Percentiles rank a stretch among this genome's conserved stretches.
Evolutionary conservation across 2,797 vertebrate species (phyloP).

Genomic region (Amblyopsis hoosieri): DNA sequence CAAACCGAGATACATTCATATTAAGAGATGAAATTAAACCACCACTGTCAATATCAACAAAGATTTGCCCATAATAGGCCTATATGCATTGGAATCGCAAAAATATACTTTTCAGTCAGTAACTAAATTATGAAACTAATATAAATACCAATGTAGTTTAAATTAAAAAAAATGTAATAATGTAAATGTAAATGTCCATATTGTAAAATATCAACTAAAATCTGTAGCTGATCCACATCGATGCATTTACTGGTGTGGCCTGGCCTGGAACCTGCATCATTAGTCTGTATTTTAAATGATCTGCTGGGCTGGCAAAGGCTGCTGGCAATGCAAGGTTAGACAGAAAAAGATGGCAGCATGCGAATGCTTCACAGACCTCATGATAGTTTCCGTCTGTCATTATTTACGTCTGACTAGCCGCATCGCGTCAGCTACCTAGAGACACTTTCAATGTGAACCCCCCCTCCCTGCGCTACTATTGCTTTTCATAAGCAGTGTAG

Average conservation of each 20-base stretch:
- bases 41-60: conserved; percentile 68
- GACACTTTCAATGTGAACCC: conserved; percentile 90
- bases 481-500: conserved; percentile 83
- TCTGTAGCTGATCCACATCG: conserved; percentile 82
- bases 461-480: conserved; percentile 74
- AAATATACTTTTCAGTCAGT: neutral
- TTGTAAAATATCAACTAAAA: conserved; percentile 66
- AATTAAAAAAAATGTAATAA: neutral
- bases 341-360: conserved; percentile 94
- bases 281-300: conserved; percentile 97
- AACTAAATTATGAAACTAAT: neutral
- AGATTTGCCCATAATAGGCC: conserved; percentile 47
- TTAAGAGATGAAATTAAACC: conserved; percentile 76
- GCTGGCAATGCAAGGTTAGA: conserved; percentile 96
- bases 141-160: neutral
- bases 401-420: conserved; percentile 99
- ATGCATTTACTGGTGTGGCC: conserved; percentile 84
- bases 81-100: conserved; percentile 40
- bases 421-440: conserved; percentile 98
- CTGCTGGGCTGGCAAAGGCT: conserved; percentile 83
- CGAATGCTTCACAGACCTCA: conserved; percentile 99
- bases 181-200: conserved; percentile 50
- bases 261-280: conserved; percentile 88
- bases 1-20: conserved; percentile 78
- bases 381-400: conserved; percentile 99